Base-by-base conservation (phyloP, 2,113 vertebrate species). In the Gallinago undulata region DNA sequence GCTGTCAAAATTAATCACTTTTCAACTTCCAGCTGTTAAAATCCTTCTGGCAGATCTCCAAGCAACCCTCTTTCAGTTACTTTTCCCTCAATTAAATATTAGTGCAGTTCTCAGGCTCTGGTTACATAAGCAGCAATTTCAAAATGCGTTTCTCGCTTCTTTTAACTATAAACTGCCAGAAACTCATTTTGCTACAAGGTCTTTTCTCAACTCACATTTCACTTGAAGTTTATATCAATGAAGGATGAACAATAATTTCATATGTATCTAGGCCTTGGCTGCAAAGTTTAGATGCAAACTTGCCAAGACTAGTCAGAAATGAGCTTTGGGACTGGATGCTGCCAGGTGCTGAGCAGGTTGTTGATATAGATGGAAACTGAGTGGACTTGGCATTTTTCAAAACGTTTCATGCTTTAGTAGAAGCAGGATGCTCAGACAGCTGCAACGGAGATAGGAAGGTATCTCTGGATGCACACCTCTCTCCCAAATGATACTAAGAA, bases 1-100 rank as follows among this genome's bases (percentile, higher is more conserved):
- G 94, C 98, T 98, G 98, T 98, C 98, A 98, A 97, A 98, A 97
- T 97, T 96, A 98, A 98, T 98, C 96, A 98, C 97, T 98, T 98
- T 97, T 98, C 97, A 97, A 97, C 97, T 97, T 98, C 97, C 98
- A 98, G 97, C 97, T 98, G 97, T 97, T 98, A 98, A 98, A 98
- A 97, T 98, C 93, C 96, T 97, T 94, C 97, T 98, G 98, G 98
- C 96, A 93, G 57, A 23, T 90, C 97, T 98, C 98, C 98, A 98
- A 97, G 96, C 94, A 97, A 97, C 98, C 98, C 92, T 95, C 96
- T 89, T 95, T 95, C 94, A 94, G 97, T 97, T 96, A 95, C 94
- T 97, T 97, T 97, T 96, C 92, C 91, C 95, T 97, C 97, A 97
- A 94, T 98, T 98, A 98, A 98, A 97, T 97, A 96, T 92, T 94